Evolutionary conservation across 2,888 invertebrate species (phyloP).

Genomic region (Thymelicus sylvestris): DNA sequence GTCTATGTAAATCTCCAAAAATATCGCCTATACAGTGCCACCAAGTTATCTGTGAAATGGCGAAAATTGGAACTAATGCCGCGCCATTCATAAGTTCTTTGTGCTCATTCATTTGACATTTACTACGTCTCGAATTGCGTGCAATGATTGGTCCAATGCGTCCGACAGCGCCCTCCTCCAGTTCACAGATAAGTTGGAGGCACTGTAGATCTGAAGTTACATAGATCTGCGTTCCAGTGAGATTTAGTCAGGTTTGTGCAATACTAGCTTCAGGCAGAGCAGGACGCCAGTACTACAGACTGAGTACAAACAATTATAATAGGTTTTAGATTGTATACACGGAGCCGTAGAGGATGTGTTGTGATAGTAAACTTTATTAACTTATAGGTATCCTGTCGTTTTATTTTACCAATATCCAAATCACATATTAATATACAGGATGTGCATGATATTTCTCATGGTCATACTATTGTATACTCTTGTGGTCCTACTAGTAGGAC

Average conservation of each 20-base stretch:
- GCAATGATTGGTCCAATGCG: too few species aligned
- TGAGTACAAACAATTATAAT: slow-evolving; percentile 65
- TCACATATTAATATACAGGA: neutral
- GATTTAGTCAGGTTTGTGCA: slow-evolving; percentile 37
- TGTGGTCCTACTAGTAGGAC: too few species aligned
- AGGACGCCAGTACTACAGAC: slow-evolving; percentile 58
- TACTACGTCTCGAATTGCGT: too few species aligned
- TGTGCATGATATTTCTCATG: neutral
- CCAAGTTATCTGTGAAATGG: too few species aligned
- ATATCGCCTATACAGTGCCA: too few species aligned
- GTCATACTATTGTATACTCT: too few species aligned
- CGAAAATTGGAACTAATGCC: too few species aligned
- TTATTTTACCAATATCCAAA: slow-evolving; percentile 11
- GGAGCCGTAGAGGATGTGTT: slow-evolving; percentile 45
- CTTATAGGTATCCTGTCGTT: slow-evolving; percentile 30
- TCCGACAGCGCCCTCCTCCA: too few species aligned
- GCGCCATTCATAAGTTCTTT: too few species aligned
- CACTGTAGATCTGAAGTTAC: neutral
- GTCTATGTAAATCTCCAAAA: neutral
- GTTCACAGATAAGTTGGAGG: too few species aligned
- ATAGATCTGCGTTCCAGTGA: slow-evolving; percentile 18
- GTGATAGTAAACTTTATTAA: slow-evolving; percentile 54
- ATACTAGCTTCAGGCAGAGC: slow-evolving; percentile 31
- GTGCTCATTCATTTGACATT: too few species aligned
- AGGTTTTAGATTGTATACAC: slow-evolving; percentile 46